These are phyloP conservation scores for Corynorhinus townsendii DNA, from an alignment of 2,113 vertebrate species.

Conservation along the genomic window DNA sequence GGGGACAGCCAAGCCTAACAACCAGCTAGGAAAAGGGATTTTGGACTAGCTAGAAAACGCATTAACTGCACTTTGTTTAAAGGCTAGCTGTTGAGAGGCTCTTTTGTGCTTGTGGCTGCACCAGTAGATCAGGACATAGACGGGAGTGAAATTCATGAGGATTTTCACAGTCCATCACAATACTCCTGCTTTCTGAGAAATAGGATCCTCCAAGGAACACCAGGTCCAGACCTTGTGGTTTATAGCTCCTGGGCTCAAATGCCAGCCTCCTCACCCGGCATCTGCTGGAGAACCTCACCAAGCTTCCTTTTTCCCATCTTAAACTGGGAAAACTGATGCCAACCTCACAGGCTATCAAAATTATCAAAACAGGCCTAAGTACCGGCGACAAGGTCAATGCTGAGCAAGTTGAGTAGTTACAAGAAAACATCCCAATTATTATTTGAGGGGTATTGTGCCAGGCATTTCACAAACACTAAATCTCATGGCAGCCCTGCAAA, in stretches of 20 bases:
- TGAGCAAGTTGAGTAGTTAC: not conserved
- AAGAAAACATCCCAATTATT: not conserved
- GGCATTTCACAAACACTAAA: not conserved
- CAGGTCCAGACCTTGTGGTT: not conserved
- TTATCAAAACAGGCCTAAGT: not conserved
- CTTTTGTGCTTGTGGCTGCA: not conserved
- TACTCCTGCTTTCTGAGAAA: not conserved
- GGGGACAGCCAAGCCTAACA: not conserved
- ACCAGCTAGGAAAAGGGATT: not conserved
- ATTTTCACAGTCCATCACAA: fast-evolving
- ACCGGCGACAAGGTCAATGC: not conserved
- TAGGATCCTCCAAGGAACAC: not conserved
- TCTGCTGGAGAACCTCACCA: not conserved
- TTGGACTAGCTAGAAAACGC: not conserved
- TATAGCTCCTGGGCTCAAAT: not conserved
- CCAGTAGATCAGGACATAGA: not conserved
- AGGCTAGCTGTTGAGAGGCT: not conserved
- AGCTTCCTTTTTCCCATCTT: not conserved
- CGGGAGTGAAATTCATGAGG: not conserved
- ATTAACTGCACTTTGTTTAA: not conserved
- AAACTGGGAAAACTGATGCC: not conserved
- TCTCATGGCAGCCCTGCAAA: not conserved
- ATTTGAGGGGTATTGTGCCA: not conserved
- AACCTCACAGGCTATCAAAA: not conserved
- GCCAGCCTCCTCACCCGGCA: not conserved